Evolutionary conservation across 2,113 vertebrate genomes (phyloP), one percentile per base, ranked within the genome.

Genomic region (Myocastor coypus): DNA sequence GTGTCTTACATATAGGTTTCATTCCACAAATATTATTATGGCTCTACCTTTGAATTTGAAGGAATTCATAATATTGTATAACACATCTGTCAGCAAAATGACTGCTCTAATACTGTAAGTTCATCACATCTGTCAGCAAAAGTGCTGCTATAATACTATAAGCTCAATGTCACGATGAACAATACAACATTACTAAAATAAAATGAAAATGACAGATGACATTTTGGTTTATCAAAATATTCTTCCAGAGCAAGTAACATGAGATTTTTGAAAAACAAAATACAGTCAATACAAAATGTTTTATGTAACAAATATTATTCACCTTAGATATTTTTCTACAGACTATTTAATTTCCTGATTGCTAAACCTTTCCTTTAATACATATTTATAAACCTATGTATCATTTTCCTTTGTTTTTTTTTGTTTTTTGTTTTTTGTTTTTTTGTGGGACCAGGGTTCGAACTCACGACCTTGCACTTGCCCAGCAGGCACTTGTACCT

Each of bases 21-120:
- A 92, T 64, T 92, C 22, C 92, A 20, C 68, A 96, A 94, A 34
- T 87, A n/a, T 85, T 83, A 59, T 88, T 87, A 30, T 78, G 22
- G 8, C 14, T 46, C 26, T 64, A 6, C 1, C 5, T 92, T 68
- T 73, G 19, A 89, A 7, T 94, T 64, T 50, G 37, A 66, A 89
- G 7, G 1, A 91, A 77, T 92, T 8, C 87, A 83, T 3, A 32
- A 50, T 73, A 3, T 22, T 80, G 7, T 5, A 26, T 78, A 71
- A 80, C 12, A 3, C 16, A 71, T 75, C 3, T 77, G 24, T 84
- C 57, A 84, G 37, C 80, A 87, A 84, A 89, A 40, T 61, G 28
- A 34, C 7, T 50, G 24, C 28, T 37, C 66, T 12, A 77, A 1
- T 82, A 89, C 64, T 81, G 8, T 81, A 94, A 88, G 55, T 73